phyloP scores from a whole-genome alignment of 1,140 invertebrate species.

The Drosophila pseudoobscura region DNA sequence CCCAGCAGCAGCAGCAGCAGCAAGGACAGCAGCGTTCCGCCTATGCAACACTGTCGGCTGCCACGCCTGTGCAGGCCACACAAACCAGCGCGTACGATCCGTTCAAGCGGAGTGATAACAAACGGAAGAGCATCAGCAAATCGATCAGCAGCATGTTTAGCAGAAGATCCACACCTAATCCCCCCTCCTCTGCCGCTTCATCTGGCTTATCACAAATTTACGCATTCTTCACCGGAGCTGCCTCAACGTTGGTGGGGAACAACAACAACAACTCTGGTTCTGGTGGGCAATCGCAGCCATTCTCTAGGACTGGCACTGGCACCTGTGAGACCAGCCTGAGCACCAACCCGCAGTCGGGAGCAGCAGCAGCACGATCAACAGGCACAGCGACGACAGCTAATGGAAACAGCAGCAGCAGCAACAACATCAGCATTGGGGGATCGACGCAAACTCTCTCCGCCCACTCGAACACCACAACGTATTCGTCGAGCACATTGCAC shows the following conservation, averaged over 20 bases:
- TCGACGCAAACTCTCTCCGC: slow-evolving; percentile 65
- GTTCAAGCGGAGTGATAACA: slow-evolving; percentile 86
- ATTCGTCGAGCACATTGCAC: slow-evolving; percentile 63
- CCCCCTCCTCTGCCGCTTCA: slow-evolving; percentile 61
- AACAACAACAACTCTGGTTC: slow-evolving; percentile 12
- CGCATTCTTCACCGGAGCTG: slow-evolving; percentile 83
- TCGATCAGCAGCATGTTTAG: slow-evolving; percentile 89
- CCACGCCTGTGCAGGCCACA: slow-evolving; percentile 77
- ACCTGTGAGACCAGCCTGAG: slow-evolving; percentile 69
- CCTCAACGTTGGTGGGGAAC: slow-evolving; percentile 57
- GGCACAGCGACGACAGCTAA: slow-evolving; percentile 3
- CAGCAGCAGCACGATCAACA: slow-evolving; percentile 13
- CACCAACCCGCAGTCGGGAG: slow-evolving; percentile 38
- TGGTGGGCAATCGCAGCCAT: slow-evolving; percentile 18
- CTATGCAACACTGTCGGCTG: slow-evolving; percentile 74
- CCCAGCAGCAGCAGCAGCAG: slow-evolving; percentile 53
- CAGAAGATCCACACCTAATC: slow-evolving; percentile 76
- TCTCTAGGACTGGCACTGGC: background rate
- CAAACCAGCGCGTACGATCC: slow-evolving; percentile 83
- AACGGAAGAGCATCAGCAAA: slow-evolving; percentile 88
- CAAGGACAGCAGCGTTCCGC: slow-evolving; percentile 51
- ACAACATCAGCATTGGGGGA: slow-evolving; percentile 55
- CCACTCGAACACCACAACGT: slow-evolving; percentile 44
- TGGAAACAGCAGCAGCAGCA: slow-evolving; percentile 43
- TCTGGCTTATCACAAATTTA: slow-evolving; percentile 84